Conservation (phyloP, 1,140 invertebrate species). For the Pissodes strobi region DNA sequence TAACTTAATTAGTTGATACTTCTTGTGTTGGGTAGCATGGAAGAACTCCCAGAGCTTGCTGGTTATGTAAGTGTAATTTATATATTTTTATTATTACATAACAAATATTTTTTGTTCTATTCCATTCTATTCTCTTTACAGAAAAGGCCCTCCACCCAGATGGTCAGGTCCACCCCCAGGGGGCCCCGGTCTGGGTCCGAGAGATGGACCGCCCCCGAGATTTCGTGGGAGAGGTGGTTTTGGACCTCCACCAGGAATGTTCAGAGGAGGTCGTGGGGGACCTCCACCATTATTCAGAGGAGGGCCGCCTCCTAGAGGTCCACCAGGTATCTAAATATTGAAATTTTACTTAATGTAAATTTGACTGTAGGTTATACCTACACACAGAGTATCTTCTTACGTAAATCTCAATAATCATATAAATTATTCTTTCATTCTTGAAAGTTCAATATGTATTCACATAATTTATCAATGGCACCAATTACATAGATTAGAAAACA, state of each 20-base stretch:
- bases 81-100: background rate
- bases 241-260: slow-evolving; percentile 66
- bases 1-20: too few relatives aligned
- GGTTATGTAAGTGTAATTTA: background rate
- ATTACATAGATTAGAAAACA: too few relatives aligned
- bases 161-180: slow-evolving; percentile 11
- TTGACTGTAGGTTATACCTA: too few relatives aligned
- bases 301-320: slow-evolving; percentile 58
- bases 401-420: too few relatives aligned
- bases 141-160: slow-evolving; percentile 22
- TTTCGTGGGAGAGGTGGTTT: slow-evolving; percentile 72
- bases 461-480: too few relatives aligned
- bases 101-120: background rate
- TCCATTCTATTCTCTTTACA: slow-evolving; percentile 29
- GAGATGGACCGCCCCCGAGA: slow-evolving; percentile 58
- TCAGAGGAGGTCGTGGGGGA: slow-evolving; percentile 59
- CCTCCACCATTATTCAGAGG: slow-evolving; percentile 63
- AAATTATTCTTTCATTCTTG: too few relatives aligned
- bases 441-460: too few relatives aligned
- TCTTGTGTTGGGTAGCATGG: too few relatives aligned
- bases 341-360: too few relatives aligned
- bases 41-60: background rate
- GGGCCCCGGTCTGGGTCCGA: slow-evolving; percentile 46
- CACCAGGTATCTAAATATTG: slow-evolving; percentile 44
- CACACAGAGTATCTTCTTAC: too few relatives aligned